Conservation (phyloP, 2,113 vertebrate species). For the Hipposideros armiger region DNA sequence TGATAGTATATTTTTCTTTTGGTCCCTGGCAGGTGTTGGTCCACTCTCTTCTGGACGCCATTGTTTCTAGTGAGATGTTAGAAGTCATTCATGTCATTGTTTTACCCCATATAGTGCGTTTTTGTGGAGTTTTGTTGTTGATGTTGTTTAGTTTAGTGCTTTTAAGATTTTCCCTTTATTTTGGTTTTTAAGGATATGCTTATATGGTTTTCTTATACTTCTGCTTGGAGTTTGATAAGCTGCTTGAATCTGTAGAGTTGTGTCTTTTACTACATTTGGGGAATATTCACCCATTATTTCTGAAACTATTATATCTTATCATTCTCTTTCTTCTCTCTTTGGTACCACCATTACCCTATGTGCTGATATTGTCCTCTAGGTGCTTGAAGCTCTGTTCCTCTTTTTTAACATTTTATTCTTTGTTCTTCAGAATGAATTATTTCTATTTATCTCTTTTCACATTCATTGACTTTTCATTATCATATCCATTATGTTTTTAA, state of each 20-base stretch:
- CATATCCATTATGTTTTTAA: constrained; percentile 6
- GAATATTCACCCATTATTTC: not conserved
- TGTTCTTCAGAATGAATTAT: not conserved
- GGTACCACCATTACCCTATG: not conserved
- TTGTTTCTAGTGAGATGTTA: constrained; percentile 24
- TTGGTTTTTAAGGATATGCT: constrained; percentile 5
- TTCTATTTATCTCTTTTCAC: constrained; percentile 41
- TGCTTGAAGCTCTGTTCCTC: not conserved
- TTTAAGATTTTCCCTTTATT: not conserved
- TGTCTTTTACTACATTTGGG: not conserved
- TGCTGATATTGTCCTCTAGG: not conserved
- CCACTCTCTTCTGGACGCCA: not conserved
- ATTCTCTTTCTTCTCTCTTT: not conserved
- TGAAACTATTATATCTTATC: not conserved
- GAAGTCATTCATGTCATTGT: not conserved
- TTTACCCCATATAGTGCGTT: not conserved
- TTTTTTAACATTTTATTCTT: not conserved
- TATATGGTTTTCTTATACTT: not conserved
- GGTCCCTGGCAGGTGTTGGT: not conserved
- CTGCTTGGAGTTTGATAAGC: not conserved
- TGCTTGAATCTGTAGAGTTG: not conserved
- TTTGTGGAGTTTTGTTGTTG: not conserved
- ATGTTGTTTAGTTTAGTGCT: not conserved
- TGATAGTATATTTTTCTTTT: not conserved
- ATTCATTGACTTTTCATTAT: not conserved